These are phyloP conservation scores for Aplodontia rufa DNA, from an alignment of 2,113 vertebrate species.

Conservation along the genomic window DNA sequence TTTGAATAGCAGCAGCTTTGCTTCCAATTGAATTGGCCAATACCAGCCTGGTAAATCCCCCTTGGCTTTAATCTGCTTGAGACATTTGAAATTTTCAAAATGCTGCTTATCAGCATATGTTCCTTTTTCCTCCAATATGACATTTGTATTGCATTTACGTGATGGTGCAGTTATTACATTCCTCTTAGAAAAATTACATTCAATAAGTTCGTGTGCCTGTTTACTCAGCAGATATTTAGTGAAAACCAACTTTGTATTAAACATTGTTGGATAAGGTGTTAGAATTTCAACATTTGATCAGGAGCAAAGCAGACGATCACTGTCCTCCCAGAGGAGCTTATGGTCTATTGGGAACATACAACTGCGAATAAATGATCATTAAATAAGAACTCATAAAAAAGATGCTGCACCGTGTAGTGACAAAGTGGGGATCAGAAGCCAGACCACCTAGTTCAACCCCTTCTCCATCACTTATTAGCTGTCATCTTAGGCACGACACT, in stretches of 20 bases:
- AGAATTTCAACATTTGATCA: not conserved
- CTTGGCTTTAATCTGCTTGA: conserved; percentile 44
- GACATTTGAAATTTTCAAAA: conserved; percentile 60
- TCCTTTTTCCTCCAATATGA: not conserved
- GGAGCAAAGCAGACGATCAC: not conserved
- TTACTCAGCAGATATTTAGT: not conserved
- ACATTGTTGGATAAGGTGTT: not conserved
- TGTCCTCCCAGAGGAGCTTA: not conserved
- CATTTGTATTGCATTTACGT: not conserved
- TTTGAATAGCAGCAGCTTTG: conserved; percentile 38
- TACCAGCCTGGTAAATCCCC: conserved; percentile 42
- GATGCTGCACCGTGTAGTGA: not conserved
- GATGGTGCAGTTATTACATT: not conserved
- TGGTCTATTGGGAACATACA: accelerated
- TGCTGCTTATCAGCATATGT: conserved; percentile 4
- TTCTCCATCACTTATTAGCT: not conserved
- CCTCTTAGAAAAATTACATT: not conserved
- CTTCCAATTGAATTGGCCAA: conserved; percentile 30
- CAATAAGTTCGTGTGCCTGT: not conserved
- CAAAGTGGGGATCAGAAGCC: not conserved
- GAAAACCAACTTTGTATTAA: not conserved
- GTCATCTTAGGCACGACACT: not conserved
- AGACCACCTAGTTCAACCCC: not conserved
- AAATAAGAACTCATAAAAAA: not conserved
- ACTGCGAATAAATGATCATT: not conserved